Evolutionary conservation across 2,113 vertebrate species (phyloP).

Genomic region (Nibea albiflora): DNA sequence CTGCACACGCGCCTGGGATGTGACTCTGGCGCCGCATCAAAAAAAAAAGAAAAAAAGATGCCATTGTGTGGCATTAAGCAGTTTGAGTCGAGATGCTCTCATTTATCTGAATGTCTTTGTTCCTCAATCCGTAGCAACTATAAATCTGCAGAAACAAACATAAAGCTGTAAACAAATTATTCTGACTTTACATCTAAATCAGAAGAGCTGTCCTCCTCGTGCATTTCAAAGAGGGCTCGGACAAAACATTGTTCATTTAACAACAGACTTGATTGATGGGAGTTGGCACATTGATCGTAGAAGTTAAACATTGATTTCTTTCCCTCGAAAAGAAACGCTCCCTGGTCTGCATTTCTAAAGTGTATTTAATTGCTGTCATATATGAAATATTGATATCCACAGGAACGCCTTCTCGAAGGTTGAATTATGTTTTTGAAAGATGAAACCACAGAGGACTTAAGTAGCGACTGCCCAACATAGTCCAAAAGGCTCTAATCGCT

Average conservation of each 20-base stretch:
- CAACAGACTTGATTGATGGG: conserved; percentile 18
- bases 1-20: conserved; percentile 35
- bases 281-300: neutral
- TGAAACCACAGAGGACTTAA: neutral
- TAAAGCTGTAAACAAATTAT: conserved; percentile 10
- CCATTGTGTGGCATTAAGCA: conserved; percentile 32
- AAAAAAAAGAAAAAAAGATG: conserved; percentile 18
- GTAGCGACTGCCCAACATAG: neutral
- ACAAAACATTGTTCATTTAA: conserved; percentile 11
- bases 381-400: neutral
- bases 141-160: conserved; percentile 8
- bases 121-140: neutral
- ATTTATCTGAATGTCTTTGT: conserved; percentile 32
- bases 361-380: conserved; percentile 11
- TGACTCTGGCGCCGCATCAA: conserved; percentile 33
- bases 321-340: neutral
- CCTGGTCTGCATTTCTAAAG: neutral
- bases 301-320: conserved; percentile 24
- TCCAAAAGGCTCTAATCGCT: neutral
- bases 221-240: conserved; percentile 2
- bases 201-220: too few relatives aligned
- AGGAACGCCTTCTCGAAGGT: neutral
- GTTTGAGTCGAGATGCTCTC: conserved; percentile 12
- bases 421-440: conserved; percentile 1
- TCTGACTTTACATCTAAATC: neutral